These are phyloP conservation scores for Alentia gelatinosa DNA, from an alignment of 2,888 invertebrate genomes.

Conservation along the genomic window DNA sequence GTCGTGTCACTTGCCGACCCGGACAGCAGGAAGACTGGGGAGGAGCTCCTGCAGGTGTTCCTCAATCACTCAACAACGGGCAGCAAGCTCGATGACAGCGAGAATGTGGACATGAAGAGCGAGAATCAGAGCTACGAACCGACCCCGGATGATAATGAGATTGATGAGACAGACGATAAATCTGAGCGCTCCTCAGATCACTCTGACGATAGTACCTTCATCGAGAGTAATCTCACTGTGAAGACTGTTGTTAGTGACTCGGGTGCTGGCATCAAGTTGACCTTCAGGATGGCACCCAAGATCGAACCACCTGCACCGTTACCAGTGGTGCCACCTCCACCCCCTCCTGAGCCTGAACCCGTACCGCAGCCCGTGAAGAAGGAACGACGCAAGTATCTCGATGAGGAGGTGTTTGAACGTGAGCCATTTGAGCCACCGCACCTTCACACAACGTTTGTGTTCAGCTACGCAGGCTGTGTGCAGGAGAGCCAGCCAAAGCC, in stretches of 20 bases:
- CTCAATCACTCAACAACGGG: conserved; percentile 66
- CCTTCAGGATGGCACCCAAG: conserved; percentile 68
- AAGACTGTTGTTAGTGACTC: conserved; percentile 77
- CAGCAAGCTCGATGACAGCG: conserved; percentile 39
- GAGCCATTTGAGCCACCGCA: not conserved
- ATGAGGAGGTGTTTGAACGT: conserved; percentile 42
- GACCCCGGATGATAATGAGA: conserved; percentile 62
- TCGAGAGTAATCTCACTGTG: conserved; percentile 68
- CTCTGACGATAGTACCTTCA: conserved; percentile 62
- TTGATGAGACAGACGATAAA: conserved; percentile 62
- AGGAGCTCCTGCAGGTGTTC: conserved; percentile 75
- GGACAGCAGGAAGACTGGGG: conserved; percentile 74
- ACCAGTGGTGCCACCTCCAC: not conserved
- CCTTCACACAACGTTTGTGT: conserved; percentile 23
- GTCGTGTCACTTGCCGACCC: conserved; percentile 70
- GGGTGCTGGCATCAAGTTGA: conserved; percentile 79
- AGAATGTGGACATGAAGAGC: conserved; percentile 47
- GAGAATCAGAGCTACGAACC: conserved; percentile 55
- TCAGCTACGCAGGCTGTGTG: conserved; percentile 43
- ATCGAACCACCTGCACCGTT: conserved; percentile 30
- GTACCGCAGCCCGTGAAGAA: not conserved
- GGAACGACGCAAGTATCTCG: not conserved
- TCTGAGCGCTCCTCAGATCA: conserved; percentile 62
- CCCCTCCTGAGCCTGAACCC: not conserved
- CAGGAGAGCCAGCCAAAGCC: conserved; percentile 39